Evolutionary conservation across 2,113 vertebrate genomes (phyloP).

Genomic region (Neotoma lepida): DNA sequence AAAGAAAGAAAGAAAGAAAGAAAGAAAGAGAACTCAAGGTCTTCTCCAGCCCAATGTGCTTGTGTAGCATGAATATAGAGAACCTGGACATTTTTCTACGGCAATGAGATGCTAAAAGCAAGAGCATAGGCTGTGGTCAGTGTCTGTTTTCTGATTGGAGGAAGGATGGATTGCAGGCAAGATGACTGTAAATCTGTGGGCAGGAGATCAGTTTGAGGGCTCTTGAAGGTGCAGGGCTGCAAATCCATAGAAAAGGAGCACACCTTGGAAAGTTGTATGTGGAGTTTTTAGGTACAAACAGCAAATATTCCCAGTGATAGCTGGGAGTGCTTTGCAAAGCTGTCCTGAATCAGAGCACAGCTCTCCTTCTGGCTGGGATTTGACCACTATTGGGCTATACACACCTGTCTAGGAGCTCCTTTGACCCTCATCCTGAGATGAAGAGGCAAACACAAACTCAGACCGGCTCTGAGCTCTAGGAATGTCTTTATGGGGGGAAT

Average conservation of each 20-base stretch:
- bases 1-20: background rate
- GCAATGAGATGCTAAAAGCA: background rate
- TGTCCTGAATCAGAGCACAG: background rate
- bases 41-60: background rate
- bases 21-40: background rate
- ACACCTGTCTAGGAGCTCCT: background rate
- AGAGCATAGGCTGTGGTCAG: background rate
- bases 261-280: background rate
- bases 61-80: background rate
- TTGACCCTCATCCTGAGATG: background rate
- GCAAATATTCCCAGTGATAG: background rate
- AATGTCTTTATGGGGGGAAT: conserved; percentile 28
- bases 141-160: background rate
- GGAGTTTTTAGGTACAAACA: background rate
- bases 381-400: background rate
- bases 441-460: background rate
- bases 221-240: background rate
- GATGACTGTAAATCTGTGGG: background rate
- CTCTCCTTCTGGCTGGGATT: background rate
- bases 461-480: background rate
- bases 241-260: background rate
- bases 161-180: background rate
- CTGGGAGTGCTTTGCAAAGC: background rate
- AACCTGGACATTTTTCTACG: background rate
- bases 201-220: background rate